These are phyloP conservation scores for Vidua macroura DNA, from an alignment of 2,113 vertebrate species.

Conservation along the genomic window DNA sequence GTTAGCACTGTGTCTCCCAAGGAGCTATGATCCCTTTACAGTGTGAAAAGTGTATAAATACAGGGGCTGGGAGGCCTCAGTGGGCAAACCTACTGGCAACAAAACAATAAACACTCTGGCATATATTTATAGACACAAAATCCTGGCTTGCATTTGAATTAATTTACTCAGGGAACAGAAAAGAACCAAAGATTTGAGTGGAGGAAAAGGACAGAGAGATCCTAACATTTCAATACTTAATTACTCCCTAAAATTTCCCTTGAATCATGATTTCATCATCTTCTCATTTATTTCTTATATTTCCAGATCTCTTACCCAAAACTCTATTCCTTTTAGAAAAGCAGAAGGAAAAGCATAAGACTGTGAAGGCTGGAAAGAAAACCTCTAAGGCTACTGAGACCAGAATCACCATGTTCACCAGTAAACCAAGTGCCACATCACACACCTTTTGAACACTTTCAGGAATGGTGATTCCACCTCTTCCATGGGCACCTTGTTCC, in stretches of 20 bases:
- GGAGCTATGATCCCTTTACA: constrained; percentile 6
- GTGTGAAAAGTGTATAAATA: neutral
- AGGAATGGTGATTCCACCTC: neutral
- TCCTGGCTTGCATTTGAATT: neutral
- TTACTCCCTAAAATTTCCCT: neutral
- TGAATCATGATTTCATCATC: neutral
- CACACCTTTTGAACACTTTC: neutral
- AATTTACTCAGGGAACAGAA: neutral
- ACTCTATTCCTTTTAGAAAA: neutral
- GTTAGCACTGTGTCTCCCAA: neutral
- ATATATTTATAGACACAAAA: neutral
- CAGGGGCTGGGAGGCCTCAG: neutral
- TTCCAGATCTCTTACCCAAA: neutral
- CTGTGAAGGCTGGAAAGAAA: neutral
- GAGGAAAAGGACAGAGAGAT: neutral
- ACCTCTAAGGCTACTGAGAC: accelerated
- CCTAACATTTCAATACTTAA: neutral
- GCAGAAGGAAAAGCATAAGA: neutral
- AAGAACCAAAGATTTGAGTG: neutral
- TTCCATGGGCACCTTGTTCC: neutral
- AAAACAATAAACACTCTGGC: neutral
- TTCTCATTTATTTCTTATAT: neutral
- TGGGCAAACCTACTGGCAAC: neutral
- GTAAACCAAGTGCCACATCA: neutral
- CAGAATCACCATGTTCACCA: neutral